Evolutionary conservation across 2,113 vertebrate genomes (phyloP).

Genomic region (Holacanthus passer): DNA sequence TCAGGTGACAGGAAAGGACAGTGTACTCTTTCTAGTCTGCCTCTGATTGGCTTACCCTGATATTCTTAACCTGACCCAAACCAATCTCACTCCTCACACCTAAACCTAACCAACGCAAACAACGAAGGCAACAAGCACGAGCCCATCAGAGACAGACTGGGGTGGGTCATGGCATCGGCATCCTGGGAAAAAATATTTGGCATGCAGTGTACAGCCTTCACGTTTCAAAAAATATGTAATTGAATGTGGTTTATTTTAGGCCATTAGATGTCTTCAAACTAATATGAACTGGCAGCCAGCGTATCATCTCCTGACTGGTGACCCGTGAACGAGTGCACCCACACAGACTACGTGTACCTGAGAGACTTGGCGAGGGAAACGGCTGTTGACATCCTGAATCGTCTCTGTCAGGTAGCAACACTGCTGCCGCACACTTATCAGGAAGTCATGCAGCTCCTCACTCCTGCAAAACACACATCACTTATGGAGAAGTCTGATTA

Average conservation of each 20-base stretch:
- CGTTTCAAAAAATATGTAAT: not conserved
- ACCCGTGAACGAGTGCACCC: not conserved
- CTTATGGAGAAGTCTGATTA: not conserved
- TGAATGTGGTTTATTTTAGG: not conserved
- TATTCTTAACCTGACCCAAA: too few relatives aligned
- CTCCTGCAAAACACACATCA: slow-evolving; percentile 77
- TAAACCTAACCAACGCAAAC: too few relatives aligned
- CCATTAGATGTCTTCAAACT: too few relatives aligned
- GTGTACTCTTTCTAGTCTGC: too few relatives aligned
- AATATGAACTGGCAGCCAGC: not conserved
- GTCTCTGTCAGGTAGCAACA: slow-evolving; percentile 88
- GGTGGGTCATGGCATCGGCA: too few relatives aligned
- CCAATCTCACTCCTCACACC: too few relatives aligned
- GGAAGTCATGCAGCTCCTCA: slow-evolving; percentile 91
- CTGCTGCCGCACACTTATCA: slow-evolving; percentile 89
- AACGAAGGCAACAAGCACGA: too few relatives aligned
- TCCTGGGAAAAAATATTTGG: too few relatives aligned
- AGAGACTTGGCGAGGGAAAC: slow-evolving; percentile 87
- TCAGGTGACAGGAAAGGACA: not conserved
- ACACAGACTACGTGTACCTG: slow-evolving; percentile 83
- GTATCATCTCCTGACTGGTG: not conserved
- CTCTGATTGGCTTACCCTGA: too few relatives aligned
- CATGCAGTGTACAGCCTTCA: not conserved
- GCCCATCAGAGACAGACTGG: too few relatives aligned
- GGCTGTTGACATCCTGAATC: slow-evolving; percentile 86